phyloP scores from a whole-genome alignment of 2,797 vertebrate species.

The Acanthurus tractus region DNA sequence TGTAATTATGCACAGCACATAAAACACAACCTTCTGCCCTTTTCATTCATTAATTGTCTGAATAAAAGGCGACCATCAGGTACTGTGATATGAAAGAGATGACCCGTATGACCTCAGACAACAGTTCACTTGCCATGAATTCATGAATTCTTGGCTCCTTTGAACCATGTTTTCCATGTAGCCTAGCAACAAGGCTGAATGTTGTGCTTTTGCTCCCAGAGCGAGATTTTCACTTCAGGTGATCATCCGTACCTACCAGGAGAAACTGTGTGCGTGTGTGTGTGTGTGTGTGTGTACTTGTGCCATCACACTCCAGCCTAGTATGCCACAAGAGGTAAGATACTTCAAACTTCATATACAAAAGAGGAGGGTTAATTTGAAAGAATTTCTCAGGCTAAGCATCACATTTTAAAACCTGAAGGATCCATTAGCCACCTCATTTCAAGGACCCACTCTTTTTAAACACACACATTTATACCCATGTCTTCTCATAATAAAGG shows the following conservation, averaged over 20 bases:
- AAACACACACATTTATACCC: not conserved
- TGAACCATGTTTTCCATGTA: conserved; percentile 63
- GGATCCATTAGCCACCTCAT: not conserved
- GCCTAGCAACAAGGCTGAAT: conserved; percentile 67
- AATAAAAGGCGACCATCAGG: not conserved
- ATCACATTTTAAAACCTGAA: not conserved
- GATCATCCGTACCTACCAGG: conserved; percentile 36
- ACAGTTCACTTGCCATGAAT: not conserved
- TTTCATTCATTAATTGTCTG: not conserved
- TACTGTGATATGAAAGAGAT: not conserved
- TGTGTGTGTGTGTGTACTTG: not conserved
- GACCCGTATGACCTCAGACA: not conserved
- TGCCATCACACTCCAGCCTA: conserved; percentile 1
- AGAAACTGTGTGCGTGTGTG: not conserved
- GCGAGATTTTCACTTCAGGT: conserved; percentile 57
- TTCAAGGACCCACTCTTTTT: not conserved
- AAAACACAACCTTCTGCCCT: not conserved
- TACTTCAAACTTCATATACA: conserved; percentile 16
- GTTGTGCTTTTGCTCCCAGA: conserved; percentile 56
- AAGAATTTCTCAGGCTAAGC: not conserved
- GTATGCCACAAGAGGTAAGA: conserved; percentile 15
- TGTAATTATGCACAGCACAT: conserved; percentile 29
- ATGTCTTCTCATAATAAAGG: no score
- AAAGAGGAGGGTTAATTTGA: not conserved
- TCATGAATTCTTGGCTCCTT: conserved; percentile 54